Conservation (phyloP, 2,888 invertebrate genomes). For the Archaeoteleia sp. region DNA sequence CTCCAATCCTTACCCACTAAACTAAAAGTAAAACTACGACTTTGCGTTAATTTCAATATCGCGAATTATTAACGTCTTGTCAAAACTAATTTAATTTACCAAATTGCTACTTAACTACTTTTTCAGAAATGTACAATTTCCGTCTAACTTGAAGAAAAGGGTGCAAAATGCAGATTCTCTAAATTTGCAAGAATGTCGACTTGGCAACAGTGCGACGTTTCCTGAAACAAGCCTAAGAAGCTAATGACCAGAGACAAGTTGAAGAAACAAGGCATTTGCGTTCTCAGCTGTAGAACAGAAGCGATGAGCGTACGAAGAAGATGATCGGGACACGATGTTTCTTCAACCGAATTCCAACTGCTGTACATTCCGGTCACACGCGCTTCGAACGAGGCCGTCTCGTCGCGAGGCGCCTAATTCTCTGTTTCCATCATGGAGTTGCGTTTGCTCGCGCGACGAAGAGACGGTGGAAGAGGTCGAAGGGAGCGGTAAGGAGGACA, state of each 20-base stretch:
- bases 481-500: constrained; percentile 13
- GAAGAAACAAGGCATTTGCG: constrained; percentile 15
- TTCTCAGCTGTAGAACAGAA: background rate
- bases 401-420: constrained; percentile 10
- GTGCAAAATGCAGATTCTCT: too few species aligned
- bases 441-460: constrained; percentile 8
- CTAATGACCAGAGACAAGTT: too few species aligned
- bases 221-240: too few species aligned
- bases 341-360: constrained; percentile 10
- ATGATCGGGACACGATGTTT: constrained; percentile 4
- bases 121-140: too few species aligned
- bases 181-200: too few species aligned
- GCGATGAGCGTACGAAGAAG: constrained; percentile 5
- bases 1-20: constrained; percentile 26
- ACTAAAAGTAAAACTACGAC: constrained; percentile 14
- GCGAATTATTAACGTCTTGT: background rate
- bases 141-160: too few species aligned
- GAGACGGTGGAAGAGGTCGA: background rate
- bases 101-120: too few species aligned
- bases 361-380: constrained; percentile 24
- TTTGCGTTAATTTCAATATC: background rate
- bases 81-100: too few species aligned
- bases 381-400: constrained; percentile 7
- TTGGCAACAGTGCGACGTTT: too few species aligned
- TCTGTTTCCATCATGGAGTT: constrained; percentile 9